A percentile compares a stretch with the other conserved stretches of the same genome.
These are phyloP conservation scores for Epicampocera succincta DNA, from an alignment of 2,888 invertebrate species.

Conservation along the genomic window DNA sequence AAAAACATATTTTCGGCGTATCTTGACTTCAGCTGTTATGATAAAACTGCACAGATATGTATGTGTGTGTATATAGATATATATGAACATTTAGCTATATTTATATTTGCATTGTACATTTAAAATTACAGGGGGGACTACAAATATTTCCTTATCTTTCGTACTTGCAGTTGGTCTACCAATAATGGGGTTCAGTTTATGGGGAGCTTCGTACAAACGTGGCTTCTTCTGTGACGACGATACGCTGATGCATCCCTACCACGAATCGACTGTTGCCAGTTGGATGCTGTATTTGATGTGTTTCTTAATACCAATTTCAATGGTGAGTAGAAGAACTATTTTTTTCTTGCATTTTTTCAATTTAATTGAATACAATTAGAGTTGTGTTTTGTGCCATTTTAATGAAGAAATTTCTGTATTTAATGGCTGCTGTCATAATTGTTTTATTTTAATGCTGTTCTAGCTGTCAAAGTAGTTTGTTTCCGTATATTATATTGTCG, in stretches of 20 bases:
- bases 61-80: too few relatives aligned
- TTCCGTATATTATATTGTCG: slow-evolving; percentile 27
- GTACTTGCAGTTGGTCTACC: slow-evolving; percentile 88
- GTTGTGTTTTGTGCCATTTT: background rate
- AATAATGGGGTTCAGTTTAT: slow-evolving; percentile 87
- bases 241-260: slow-evolving; percentile 93
- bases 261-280: slow-evolving; percentile 90
- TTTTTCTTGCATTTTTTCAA: background rate
- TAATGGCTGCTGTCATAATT: slow-evolving; percentile 16
- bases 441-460: slow-evolving; percentile 19
- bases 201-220: slow-evolving; percentile 88
- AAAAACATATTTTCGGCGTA: too few relatives aligned
- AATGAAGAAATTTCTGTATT: slow-evolving; percentile 20
- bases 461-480: slow-evolving; percentile 27
- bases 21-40: too few relatives aligned
- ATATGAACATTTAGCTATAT: too few relatives aligned
- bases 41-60: too few relatives aligned
- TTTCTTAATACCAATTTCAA: slow-evolving; percentile 86
- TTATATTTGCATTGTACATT: too few relatives aligned
- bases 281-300: slow-evolving; percentile 89
- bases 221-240: slow-evolving; percentile 99
- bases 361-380: slow-evolving; percentile 28
- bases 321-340: slow-evolving; percentile 84
- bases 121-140: too few relatives aligned
- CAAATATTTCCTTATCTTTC: background rate